Base-by-base conservation (phyloP, 2,113 vertebrate species). In the Paramormyrops kingsleyae region DNA sequence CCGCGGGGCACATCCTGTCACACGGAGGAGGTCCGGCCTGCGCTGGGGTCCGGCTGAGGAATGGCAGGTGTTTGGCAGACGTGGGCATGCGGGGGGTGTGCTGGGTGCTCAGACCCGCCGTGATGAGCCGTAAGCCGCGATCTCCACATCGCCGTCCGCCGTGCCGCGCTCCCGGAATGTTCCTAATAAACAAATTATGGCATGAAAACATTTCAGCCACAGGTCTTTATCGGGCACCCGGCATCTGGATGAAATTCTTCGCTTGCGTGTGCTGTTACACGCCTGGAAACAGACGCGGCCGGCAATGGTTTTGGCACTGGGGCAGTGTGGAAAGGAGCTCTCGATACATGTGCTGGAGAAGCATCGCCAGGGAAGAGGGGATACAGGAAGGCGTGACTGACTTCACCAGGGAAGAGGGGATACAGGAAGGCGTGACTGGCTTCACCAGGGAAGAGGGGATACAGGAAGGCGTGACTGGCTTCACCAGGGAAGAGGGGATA, bases 61-160 rank as follows among this genome's bases (percentile, higher is more conserved):
- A 86, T n/a, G 47, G 47, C 83, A 86, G 83, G 83, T 86, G 44
- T 50, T 86, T 24, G 46, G 83, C 83, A 86, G 83, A 86, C 83
- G 46, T 19, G 35, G 83, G 46, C 46, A 9, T 1, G 1, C 2
- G 83, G 44, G 80, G 80, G 83, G n/a, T 2, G 46, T 2, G 83
- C 7, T 85, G 44, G 15, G 31, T 15, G 31, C 70, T 15, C 3
- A 49, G 83, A 46, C 21, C 0, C 47, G 19, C n/a, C 24, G 21
- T 15, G 47, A 17, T 1, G 21, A 27, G 19, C 46, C 46, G 21
- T 47, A 31, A 27, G 13, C 46, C 9, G 4, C 83, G 10, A 50
- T 31, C 83, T 46, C 5, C n/a, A 86, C 83, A 49, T 10, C 42
- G 42, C 21, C 8, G 44, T n/a, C 9, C 83, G 27, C 83, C 24